phyloP scores from a whole-genome alignment of 2,797 vertebrate species.

The Parauchenoglanis ngamensis region DNA sequence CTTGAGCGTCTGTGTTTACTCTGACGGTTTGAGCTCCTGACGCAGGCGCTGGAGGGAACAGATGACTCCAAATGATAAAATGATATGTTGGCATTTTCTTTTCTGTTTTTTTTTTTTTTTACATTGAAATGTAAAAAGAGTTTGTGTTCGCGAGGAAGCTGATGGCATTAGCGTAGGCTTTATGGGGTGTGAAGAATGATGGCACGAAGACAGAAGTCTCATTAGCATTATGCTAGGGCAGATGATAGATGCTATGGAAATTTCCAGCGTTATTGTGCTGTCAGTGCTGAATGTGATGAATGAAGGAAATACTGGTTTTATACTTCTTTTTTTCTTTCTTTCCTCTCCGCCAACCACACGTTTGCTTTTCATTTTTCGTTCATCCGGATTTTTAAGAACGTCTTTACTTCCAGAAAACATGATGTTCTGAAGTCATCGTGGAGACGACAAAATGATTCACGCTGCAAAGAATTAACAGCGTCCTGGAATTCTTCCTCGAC shows the following conservation, averaged over 20 bases:
- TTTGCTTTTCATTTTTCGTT: background rate
- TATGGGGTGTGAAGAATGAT: conserved; percentile 12
- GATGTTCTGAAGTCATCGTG: too few relatives aligned
- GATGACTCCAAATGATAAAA: conserved; percentile 14
- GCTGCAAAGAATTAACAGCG: background rate
- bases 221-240: conserved; percentile 10
- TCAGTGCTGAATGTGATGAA: conserved; percentile 6
- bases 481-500: background rate
- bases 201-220: conserved; percentile 23
- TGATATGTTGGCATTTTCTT: conserved; percentile 5
- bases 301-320: conserved; percentile 8
- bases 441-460: background rate
- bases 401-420: background rate
- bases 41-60: conserved; percentile 23
- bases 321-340: too few relatives aligned
- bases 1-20: conserved; percentile 42
- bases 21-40: background rate
- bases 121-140: background rate
- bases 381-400: background rate
- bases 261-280: conserved; percentile 8
- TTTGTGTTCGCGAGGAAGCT: background rate
- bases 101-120: background rate
- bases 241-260: conserved; percentile 6
- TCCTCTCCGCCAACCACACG: background rate
- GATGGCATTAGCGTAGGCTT: conserved; percentile 1